Percentiles rank a stretch among this genome's conserved stretches.
phyloP scores from a whole-genome alignment of 2,888 invertebrate genomes.

The Nemoura dubitans region DNA sequence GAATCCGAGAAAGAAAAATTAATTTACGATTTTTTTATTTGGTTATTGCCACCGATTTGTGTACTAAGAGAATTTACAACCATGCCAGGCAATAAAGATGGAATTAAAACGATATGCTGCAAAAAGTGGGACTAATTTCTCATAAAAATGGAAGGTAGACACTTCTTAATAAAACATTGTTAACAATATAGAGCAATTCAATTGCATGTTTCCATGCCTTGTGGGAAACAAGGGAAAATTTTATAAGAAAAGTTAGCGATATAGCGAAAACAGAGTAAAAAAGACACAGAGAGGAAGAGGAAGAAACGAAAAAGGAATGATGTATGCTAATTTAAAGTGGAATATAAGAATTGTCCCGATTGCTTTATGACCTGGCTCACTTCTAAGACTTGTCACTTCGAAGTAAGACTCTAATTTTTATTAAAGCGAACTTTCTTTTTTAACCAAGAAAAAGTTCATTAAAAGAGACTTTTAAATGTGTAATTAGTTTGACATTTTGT shows the following conservation, averaged over 20 bases:
- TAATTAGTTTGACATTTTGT: constrained; percentile 37
- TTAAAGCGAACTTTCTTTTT: constrained; percentile 22
- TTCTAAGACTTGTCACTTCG: background rate
- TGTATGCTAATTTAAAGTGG: background rate
- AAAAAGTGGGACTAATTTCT: background rate
- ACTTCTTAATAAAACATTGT: background rate
- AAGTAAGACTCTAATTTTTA: constrained; percentile 20
- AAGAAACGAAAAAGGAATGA: background rate
- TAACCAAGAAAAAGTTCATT: constrained; percentile 29
- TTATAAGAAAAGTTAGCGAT: background rate
- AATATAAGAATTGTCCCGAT: background rate
- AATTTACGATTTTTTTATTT: background rate
- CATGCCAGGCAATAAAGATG: background rate
- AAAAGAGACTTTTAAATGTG: constrained; percentile 29
- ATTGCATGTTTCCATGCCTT: background rate
- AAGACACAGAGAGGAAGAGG: background rate
- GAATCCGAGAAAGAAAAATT: background rate
- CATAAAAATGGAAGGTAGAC: background rate
- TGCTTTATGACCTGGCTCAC: background rate
- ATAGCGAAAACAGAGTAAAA: background rate
- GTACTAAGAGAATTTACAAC: background rate
- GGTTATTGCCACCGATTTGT: background rate
- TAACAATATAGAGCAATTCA: background rate
- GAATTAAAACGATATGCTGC: background rate
- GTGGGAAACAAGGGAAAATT: background rate